phyloP scores from a whole-genome alignment of 92 coral and sea anemone genomes.

The Palythoa grandiflora region DNA sequence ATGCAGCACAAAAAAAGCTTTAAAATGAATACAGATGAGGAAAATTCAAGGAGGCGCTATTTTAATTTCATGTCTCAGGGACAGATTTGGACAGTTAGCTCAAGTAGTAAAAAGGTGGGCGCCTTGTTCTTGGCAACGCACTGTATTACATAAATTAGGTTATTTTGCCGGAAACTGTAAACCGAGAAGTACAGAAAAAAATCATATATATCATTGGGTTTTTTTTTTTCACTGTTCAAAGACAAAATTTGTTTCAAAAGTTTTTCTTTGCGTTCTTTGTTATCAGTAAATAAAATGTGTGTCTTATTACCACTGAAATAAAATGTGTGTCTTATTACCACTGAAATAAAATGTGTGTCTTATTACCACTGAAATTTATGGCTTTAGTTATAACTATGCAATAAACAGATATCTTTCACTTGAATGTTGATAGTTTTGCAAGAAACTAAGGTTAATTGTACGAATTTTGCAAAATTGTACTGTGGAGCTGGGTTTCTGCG shows the following conservation, averaged over 20 bases:
- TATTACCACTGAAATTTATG: neutral
- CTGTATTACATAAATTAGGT: neutral
- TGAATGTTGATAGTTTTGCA: neutral
- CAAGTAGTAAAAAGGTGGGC: neutral
- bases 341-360: no score
- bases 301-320: neutral
- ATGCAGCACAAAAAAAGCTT: constrained; percentile 4
- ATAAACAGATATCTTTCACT: neutral
- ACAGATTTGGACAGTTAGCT: neutral
- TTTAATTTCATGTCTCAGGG: constrained; percentile 10
- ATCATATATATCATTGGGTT: neutral
- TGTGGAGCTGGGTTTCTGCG: neutral
- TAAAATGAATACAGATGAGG: neutral
- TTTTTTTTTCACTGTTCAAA: neutral
- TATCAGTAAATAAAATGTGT: neutral
- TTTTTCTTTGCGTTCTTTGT: neutral
- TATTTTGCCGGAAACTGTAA: neutral
- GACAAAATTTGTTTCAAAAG: neutral
- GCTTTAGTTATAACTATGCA: neutral
- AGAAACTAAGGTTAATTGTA: neutral
- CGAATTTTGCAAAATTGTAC: neutral
- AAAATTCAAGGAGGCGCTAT: neutral
- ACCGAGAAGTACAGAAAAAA: neutral
- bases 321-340: neutral
- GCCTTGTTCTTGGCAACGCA: neutral